Evolutionary conservation across 2,797 vertebrate genomes (phyloP).

Genomic region (Xerus rutilus): DNA sequence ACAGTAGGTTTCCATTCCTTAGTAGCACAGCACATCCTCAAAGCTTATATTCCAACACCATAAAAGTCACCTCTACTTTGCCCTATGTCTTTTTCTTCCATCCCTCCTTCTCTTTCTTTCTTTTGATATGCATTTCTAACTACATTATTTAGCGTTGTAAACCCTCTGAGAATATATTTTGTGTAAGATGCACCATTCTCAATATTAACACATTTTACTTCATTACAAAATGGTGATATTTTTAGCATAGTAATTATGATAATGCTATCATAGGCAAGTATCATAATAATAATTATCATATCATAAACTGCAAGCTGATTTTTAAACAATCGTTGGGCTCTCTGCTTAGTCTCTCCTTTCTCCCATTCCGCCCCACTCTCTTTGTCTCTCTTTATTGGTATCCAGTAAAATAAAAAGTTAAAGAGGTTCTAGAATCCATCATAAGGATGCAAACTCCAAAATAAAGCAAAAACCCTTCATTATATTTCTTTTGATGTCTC

Average conservation of each 20-base stretch:
- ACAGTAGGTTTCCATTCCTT: background rate
- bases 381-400: background rate
- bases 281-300: constrained; percentile 68
- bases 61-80: background rate
- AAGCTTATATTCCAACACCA: background rate
- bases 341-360: background rate
- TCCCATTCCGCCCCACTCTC: background rate
- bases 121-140: background rate
- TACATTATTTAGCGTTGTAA: background rate
- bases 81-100: background rate
- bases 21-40: background rate
- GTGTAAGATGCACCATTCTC: background rate
- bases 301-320: constrained; percentile 62
- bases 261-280: constrained; percentile 30
- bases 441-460: background rate
- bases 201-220: constrained; percentile 68
- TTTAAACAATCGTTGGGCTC: constrained; percentile 66
- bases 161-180: background rate
- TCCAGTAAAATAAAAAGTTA: constrained; percentile 8
- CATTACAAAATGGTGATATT: background rate
- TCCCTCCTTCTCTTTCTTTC: background rate
- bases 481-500: background rate
- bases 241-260: constrained; percentile 64
- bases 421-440: background rate
- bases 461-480: background rate